A percentile compares a stretch with the other conserved stretches of the same genome.
Evolutionary conservation across 2,113 vertebrate species (phyloP).

Genomic region (Dendropsophus ebraccatus): DNA sequence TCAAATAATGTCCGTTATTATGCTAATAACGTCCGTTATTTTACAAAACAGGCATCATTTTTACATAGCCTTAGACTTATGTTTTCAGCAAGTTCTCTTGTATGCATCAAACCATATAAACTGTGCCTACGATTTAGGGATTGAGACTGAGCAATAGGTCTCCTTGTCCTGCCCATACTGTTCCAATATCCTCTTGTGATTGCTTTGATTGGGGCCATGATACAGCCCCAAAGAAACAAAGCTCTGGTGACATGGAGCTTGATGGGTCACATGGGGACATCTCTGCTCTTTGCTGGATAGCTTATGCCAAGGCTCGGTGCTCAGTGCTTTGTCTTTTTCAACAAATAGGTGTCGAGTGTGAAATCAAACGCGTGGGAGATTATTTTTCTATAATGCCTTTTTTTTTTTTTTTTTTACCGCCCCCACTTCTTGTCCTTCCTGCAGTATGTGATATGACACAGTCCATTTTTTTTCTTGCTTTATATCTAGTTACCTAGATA

Average conservation of each 20-base stretch:
- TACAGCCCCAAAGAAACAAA: conserved; percentile 53
- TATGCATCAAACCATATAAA: background rate
- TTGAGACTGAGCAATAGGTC: background rate
- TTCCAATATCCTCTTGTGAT: conserved; percentile 19
- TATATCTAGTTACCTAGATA: conserved; percentile 59
- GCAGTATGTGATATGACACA: conserved; percentile 54
- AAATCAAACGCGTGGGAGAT: conserved; percentile 56
- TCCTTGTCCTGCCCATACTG: background rate
- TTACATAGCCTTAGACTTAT: background rate
- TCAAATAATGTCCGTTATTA: too few relatives aligned
- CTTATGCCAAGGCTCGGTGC: conserved; percentile 51
- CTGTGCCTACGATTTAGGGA: background rate
- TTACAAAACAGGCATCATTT: too few relatives aligned
- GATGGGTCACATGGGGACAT: conserved; percentile 59
- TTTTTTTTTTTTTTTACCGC: background rate
- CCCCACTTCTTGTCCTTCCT: conserved; percentile 30
- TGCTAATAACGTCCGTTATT: too few relatives aligned
- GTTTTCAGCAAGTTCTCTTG: background rate
- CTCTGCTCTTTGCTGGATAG: conserved; percentile 39
- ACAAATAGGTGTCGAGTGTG: conserved; percentile 57
- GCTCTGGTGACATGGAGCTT: conserved; percentile 53
- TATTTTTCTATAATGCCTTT: conserved; percentile 14
- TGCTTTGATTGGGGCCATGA: conserved; percentile 51
- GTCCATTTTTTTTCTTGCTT: conserved; percentile 21
- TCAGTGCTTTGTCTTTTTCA: conserved; percentile 58